These are phyloP conservation scores for Hippocampus mohnikei DNA, from an alignment of 2,113 vertebrate genomes.

Conservation along the genomic window DNA sequence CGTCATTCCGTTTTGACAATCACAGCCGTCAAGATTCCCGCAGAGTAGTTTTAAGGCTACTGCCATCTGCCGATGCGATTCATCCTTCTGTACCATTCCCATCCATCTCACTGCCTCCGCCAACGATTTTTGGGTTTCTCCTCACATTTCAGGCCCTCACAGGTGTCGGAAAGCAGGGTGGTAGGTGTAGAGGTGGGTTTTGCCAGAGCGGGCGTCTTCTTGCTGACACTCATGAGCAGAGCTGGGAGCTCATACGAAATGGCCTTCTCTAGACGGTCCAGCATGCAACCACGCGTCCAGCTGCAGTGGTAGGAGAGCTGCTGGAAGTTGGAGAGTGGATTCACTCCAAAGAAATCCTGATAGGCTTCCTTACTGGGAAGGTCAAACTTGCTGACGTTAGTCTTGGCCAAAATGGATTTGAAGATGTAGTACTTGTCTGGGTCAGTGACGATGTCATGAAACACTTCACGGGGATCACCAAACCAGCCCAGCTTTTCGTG, in stretches of 20 bases:
- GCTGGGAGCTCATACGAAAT: slow-evolving; percentile 88
- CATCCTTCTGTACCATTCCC: slow-evolving; percentile 30
- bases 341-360: slow-evolving; percentile 97
- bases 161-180: slow-evolving; percentile 72
- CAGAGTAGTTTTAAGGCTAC: slow-evolving; percentile 23
- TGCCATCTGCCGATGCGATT: slow-evolving; percentile 54
- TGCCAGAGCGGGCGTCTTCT: slow-evolving; percentile 32
- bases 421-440: slow-evolving; percentile 98
- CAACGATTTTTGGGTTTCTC: slow-evolving; percentile 89
- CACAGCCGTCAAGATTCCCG: slow-evolving; percentile 23
- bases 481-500: slow-evolving; percentile 90
- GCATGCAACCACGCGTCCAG: slow-evolving; percentile 88
- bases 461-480: slow-evolving; percentile 84
- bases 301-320: slow-evolving; percentile 90
- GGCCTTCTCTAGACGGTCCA: slow-evolving; percentile 92
- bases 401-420: slow-evolving; percentile 97
- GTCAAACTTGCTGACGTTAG: slow-evolving; percentile 98
- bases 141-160: slow-evolving; percentile 79
- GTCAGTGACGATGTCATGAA: slow-evolving; percentile 92
- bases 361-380: slow-evolving; percentile 92
- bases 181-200: slow-evolving; percentile 35
- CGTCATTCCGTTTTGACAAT: slow-evolving; percentile 20
- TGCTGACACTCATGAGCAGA: slow-evolving; percentile 80
- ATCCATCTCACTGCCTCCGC: slow-evolving; percentile 66
- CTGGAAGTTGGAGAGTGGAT: slow-evolving; percentile 88